Evolutionary conservation across 2,113 vertebrate species (phyloP).

Genomic region (Leucosticte australis): DNA sequence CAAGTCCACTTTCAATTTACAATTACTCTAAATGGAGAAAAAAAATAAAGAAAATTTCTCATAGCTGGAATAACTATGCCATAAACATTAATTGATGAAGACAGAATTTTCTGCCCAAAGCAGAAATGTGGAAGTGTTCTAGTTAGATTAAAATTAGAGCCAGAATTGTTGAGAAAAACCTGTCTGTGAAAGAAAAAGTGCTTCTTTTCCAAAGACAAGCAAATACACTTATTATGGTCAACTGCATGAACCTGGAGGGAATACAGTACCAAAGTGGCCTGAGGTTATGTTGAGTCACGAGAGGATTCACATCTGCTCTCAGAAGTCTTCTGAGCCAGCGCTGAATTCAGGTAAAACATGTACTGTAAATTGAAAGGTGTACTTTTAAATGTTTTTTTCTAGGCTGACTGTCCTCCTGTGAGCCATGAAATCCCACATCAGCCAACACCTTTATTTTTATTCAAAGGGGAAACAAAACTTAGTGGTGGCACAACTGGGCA

Average conservation of each 20-base stretch:
- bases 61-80: slow-evolving; percentile 24
- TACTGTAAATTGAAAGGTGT: slow-evolving; percentile 19
- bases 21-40: background rate
- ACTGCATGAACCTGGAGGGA: background rate
- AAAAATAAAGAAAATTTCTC: slow-evolving; percentile 36
- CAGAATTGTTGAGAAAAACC: background rate
- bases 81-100: slow-evolving; percentile 25
- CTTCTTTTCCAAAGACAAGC: slow-evolving; percentile 48
- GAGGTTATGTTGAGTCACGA: background rate
- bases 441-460: slow-evolving; percentile 3
- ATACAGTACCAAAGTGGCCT: background rate
- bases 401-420: background rate
- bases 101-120: slow-evolving; percentile 31
- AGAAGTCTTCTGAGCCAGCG: background rate
- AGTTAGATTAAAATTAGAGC: slow-evolving; percentile 34
- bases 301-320: slow-evolving; percentile 31
- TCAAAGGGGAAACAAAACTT: background rate
- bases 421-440: slow-evolving; percentile 32
- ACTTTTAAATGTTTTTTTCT: slow-evolving; percentile 14
- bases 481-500: background rate
- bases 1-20: slow-evolving; percentile 55
- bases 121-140: background rate
- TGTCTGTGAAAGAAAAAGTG: slow-evolving; percentile 3
- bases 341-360: slow-evolving; percentile 16
- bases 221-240: slow-evolving; percentile 7